phyloP scores from a whole-genome alignment of 2,113 vertebrate species.

The Carassius gibelio region DNA sequence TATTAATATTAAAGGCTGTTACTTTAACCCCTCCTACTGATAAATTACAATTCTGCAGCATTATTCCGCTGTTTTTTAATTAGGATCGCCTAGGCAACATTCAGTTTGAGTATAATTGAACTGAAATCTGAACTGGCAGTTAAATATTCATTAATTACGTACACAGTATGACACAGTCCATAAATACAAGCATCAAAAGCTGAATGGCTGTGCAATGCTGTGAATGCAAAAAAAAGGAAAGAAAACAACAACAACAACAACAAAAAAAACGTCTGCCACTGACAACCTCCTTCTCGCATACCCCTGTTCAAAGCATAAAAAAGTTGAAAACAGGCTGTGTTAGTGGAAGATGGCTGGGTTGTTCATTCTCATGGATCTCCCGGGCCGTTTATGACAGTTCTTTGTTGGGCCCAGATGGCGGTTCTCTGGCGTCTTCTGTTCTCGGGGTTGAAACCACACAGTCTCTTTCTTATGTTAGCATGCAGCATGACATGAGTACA shows the following conservation, averaged over 20 bases:
- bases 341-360: slow-evolving; percentile 50
- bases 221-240: not conserved
- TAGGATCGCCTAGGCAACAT: not conserved
- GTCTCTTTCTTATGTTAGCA: slow-evolving; percentile 29
- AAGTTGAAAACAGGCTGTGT: slow-evolving; percentile 35
- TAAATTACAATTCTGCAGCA: not conserved
- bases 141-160: not conserved
- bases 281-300: slow-evolving; percentile 26
- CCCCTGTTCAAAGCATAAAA: slow-evolving; percentile 44
- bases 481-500: slow-evolving; percentile 29
- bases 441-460: slow-evolving; percentile 45
- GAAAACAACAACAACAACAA: too few relatives aligned
- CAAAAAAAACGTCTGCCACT: slow-evolving; percentile 28
- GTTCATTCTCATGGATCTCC: slow-evolving; percentile 50
- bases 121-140: not conserved
- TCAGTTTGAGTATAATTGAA: not conserved
- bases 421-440: slow-evolving; percentile 44
- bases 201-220: not conserved
- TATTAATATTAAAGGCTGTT: not conserved
- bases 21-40: not conserved
- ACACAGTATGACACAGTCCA: not conserved
- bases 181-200: slow-evolving; percentile 26
- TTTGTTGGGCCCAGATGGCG: slow-evolving; percentile 56
- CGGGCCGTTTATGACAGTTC: slow-evolving; percentile 51
- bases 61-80: not conserved